Evolutionary conservation across 2,888 invertebrate genomes (phyloP).

Genomic region (Cyclophora albipunctata): DNA sequence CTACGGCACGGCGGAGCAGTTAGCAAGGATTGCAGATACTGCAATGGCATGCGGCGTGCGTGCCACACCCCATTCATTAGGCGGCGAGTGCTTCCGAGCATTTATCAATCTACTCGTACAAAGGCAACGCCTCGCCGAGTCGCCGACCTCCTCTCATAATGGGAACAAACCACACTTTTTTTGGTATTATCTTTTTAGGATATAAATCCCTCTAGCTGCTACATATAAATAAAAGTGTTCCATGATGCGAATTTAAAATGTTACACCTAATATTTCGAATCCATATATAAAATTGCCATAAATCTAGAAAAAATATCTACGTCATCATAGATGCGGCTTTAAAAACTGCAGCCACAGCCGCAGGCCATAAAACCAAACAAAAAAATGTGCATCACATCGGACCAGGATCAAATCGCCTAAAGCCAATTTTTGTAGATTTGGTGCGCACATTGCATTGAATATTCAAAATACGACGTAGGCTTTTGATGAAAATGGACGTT

Average conservation of each 20-base stretch:
- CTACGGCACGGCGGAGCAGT: constrained; percentile 30
- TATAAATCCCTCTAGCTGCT: constrained; percentile 3
- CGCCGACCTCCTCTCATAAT: constrained; percentile 25
- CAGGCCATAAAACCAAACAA: constrained; percentile 17
- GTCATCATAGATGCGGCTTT: constrained; percentile 9
- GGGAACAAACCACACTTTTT: constrained; percentile 14
- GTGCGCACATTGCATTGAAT: constrained; percentile 28
- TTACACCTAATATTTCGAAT: no score
- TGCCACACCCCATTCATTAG: constrained; percentile 73
- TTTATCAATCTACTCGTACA: constrained; percentile 66
- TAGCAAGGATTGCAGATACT: constrained; percentile 55
- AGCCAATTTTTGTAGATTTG: constrained; percentile 26
- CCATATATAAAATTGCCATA: background rate
- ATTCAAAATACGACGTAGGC: constrained; percentile 25
- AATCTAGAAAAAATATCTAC: constrained; percentile 4
- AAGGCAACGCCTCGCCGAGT: constrained; percentile 39
- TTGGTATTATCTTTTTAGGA: constrained; percentile 10
- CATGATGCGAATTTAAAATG: background rate
- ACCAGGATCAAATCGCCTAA: constrained; percentile 19
- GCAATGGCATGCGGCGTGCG: constrained; percentile 59
- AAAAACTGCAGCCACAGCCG: constrained; percentile 12
- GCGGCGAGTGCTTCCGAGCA: constrained; percentile 70
- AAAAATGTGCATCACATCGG: constrained; percentile 13
- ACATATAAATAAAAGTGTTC: background rate
- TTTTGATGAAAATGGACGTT: constrained; percentile 30